Conservation (phyloP, 2,113 vertebrate genomes). For the Ariopsis seemanni region DNA sequence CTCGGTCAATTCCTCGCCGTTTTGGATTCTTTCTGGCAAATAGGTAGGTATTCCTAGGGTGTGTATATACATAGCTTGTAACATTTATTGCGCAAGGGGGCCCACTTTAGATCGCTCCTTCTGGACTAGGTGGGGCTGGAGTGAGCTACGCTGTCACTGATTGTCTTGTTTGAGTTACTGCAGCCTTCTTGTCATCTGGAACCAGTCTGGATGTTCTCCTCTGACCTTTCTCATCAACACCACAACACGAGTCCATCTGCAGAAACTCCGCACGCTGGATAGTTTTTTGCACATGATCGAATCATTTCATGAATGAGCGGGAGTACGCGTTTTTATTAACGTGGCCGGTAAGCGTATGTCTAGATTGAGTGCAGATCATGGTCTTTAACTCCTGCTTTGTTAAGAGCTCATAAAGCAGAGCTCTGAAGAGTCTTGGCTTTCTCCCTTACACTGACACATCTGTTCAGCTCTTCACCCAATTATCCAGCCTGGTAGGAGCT, state of each 20-base stretch:
- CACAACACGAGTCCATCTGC: background rate
- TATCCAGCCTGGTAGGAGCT: background rate
- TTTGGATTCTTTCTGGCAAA: no score
- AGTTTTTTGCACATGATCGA: background rate
- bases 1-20: no score
- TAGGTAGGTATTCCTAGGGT: no score
- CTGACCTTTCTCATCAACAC: background rate
- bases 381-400: background rate
- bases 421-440: background rate
- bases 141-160: no score
- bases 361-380: background rate
- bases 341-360: background rate
- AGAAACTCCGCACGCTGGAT: background rate
- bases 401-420: background rate
- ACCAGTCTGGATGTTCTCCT: background rate
- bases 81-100: no score
- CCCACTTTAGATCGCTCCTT: no score
- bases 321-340: background rate
- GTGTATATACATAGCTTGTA: no score
- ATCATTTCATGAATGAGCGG: background rate
- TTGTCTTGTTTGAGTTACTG: background rate
- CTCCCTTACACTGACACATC: background rate
- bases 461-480: background rate
- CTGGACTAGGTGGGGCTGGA: no score
- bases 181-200: background rate